Evolutionary conservation across 2,888 invertebrate genomes (phyloP), one percentile per base, ranked within the genome.

Genomic region (Phoenoteleia sp.): DNA sequence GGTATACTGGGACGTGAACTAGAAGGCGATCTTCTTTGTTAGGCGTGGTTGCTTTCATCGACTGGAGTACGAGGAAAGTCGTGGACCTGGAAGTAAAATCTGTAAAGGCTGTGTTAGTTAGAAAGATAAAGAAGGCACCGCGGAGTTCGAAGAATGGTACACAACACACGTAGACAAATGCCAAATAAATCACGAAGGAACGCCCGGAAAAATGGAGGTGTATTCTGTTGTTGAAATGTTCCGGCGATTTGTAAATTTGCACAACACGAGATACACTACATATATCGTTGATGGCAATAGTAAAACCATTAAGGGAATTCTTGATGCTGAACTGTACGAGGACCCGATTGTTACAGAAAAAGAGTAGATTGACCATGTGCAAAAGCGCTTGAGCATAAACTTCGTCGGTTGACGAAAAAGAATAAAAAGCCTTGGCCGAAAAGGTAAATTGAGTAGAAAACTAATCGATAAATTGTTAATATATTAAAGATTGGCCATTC

Each of bases 131-230:
- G 56, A 69, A 62, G 23, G 29, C 2, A 60, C 58, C 13, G 47
- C 29, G 13, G 60, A 75, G 21, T 75, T 36, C 17, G 52, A 29
- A 19, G 64, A 54, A 45, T 75, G 75, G 54, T 29, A 36, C 7
- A n/a, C 64, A 75, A 21, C 27, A 17, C 75, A 75, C 23, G 21
- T 39, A 54, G 56, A 54, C 4, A 47, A 54, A 42, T 76, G 66
- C 23, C 19, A 27, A 17, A 19, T 11, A 2, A 77, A 77, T 33
- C 82, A 87, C 64, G 79, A 72, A 19, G 88, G 85, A 29, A 77
- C 82, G 3, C 56, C 87, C 6, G 86, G 84, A 15, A 84, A 81
- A 60, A 86, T 87, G 85, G 85, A 87, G 49, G 76, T 79, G 3
- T 74, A 81, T 21, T 45, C 80, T 5, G 80, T 67, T 6, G 74